Percentiles rank a stretch among this genome's conserved stretches.
phyloP scores from a whole-genome alignment of 2,888 invertebrate genomes.

The Athetis lepigone region DNA sequence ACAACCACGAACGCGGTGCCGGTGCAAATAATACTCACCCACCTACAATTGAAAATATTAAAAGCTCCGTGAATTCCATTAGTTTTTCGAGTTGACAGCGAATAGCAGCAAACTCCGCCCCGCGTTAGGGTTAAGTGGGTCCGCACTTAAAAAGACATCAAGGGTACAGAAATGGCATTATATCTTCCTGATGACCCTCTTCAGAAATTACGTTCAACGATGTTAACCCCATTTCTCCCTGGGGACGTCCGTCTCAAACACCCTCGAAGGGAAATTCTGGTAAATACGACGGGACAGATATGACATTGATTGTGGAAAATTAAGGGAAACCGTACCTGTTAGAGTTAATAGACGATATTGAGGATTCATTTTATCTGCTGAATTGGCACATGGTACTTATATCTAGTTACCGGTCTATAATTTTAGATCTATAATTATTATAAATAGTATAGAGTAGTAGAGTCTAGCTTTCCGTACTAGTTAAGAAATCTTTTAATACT shows the following conservation, averaged over 20 bases:
- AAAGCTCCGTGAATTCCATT: constrained; percentile 68
- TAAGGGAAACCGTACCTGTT: constrained; percentile 39
- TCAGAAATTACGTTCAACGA: constrained; percentile 84
- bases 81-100: constrained; percentile 75
- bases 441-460: too few relatives aligned
- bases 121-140: constrained; percentile 87
- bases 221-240: constrained; percentile 79
- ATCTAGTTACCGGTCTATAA: too few relatives aligned
- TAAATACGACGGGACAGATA: constrained; percentile 63
- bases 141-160: constrained; percentile 90
- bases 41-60: constrained; percentile 57
- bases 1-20: constrained; percentile 15
- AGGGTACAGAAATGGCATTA: constrained; percentile 89
- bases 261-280: constrained; percentile 60
- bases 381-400: too few relatives aligned
- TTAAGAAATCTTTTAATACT: too few relatives aligned
- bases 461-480: too few relatives aligned
- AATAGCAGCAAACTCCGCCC: constrained; percentile 73
- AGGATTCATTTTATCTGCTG: background rate
- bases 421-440: too few relatives aligned
- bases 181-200: constrained; percentile 89
- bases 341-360: constrained; percentile 15
- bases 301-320: constrained; percentile 66
- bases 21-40: constrained; percentile 22
- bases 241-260: constrained; percentile 70